Evolutionary conservation across 1,140 invertebrate genomes (phyloP).

Genomic region (Alviniconcha marisindica): DNA sequence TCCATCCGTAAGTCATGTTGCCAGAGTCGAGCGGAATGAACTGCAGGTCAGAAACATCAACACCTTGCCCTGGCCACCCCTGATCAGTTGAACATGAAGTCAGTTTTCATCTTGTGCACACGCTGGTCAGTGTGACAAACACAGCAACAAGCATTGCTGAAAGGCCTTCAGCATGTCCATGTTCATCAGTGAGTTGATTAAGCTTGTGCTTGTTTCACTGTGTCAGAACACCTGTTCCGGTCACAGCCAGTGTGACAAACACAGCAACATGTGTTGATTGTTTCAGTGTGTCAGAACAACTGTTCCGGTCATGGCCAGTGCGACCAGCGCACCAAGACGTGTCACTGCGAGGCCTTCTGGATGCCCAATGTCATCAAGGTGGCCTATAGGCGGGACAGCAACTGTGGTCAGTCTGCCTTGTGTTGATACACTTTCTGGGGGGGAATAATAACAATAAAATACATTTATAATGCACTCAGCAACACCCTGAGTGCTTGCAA

Average conservation of each 20-base stretch:
- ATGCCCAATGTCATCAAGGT: constrained; percentile 88
- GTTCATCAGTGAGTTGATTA: not conserved
- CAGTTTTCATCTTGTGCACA: not conserved
- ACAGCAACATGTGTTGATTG: constrained; percentile 4
- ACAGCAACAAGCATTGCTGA: too few relatives aligned
- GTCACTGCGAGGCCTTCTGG: constrained; percentile 96
- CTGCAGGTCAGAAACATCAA: too few relatives aligned
- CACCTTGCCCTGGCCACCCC: too few relatives aligned
- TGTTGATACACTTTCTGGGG: too few relatives aligned
- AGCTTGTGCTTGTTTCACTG: not conserved
- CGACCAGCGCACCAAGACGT: constrained; percentile 88
- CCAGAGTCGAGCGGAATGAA: too few relatives aligned
- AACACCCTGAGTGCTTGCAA: too few relatives aligned
- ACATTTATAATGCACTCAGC: too few relatives aligned
- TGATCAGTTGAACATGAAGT: not conserved
- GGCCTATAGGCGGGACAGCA: constrained; percentile 82
- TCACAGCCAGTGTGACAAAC: not conserved
- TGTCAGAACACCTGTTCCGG: not conserved
- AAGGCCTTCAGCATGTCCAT: too few relatives aligned
- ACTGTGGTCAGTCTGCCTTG: constrained; percentile 89
- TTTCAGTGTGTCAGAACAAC: constrained; percentile 89
- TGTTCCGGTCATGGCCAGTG: constrained; percentile 95
- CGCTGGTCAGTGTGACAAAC: too few relatives aligned
- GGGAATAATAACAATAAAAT: too few relatives aligned
- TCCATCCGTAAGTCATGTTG: too few relatives aligned